Evolutionary conservation across 2,113 vertebrate genomes (phyloP).

Genomic region (Rallus limicola): DNA sequence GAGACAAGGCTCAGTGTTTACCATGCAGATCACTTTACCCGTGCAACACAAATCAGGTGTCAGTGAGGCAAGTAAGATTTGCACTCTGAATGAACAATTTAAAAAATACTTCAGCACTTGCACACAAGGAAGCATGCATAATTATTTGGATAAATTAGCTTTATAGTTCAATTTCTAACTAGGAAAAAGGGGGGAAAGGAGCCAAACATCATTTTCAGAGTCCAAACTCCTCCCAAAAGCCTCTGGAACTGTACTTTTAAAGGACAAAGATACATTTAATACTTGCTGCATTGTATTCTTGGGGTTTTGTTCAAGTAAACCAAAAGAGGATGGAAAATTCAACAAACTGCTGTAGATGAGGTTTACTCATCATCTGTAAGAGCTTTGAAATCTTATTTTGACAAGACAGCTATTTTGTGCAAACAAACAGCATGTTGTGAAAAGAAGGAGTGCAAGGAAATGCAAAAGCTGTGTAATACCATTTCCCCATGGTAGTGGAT

Average conservation of each 20-base stretch:
- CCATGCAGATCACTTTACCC: not conserved
- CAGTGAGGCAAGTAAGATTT: not conserved
- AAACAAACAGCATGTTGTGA: not conserved
- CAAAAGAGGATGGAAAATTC: not conserved
- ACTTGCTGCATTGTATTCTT: not conserved
- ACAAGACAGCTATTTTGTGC: not conserved
- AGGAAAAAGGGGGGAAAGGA: not conserved
- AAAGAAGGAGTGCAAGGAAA: not conserved
- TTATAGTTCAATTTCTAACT: not conserved
- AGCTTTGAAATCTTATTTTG: not conserved
- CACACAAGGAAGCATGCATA: not conserved
- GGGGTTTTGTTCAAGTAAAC: not conserved
- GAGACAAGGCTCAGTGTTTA: not conserved
- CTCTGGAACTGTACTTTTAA: not conserved
- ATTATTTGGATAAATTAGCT: not conserved
- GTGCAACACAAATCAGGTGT: not conserved
- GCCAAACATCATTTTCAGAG: not conserved
- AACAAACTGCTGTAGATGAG: not conserved
- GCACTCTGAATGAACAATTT: not conserved
- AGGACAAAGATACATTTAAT: not conserved
- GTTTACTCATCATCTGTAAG: not conserved
- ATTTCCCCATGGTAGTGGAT: not conserved
- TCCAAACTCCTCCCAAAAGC: not conserved
- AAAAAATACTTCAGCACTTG: not conserved
- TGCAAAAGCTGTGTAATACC: not conserved